These are phyloP conservation scores for Cladorhizidae sp. DNA, from an alignment of 37 sponge, comb jelly and placozoan species.

Conservation along the genomic window DNA sequence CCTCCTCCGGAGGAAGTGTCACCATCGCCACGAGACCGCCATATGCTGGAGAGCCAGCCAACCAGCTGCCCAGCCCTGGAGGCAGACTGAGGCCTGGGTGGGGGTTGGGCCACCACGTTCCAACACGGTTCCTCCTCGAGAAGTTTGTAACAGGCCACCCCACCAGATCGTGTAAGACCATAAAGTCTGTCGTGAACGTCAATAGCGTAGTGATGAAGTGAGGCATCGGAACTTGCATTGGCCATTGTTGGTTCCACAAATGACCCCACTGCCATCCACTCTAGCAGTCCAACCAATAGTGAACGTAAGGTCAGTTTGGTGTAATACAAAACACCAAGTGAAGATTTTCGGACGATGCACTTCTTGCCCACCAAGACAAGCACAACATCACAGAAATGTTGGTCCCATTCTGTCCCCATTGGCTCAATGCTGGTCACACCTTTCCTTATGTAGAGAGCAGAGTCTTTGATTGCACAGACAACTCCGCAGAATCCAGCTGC, in stretches of 20 bases:
- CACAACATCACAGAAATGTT: conserved; percentile 8
- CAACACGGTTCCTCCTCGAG: neutral
- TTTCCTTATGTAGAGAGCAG: conserved; percentile 16
- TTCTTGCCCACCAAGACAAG: conserved; percentile 26
- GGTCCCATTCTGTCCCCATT: conserved; percentile 27
- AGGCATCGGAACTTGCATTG: too few species aligned
- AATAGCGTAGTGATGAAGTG: neutral
- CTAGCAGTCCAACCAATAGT: neutral
- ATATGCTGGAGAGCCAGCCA: neutral
- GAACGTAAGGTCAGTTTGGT: neutral
- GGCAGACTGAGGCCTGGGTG: neutral
- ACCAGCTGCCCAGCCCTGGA: neutral
- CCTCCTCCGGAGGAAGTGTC: neutral
- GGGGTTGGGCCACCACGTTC: conserved; percentile 2
- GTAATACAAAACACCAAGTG: neutral
- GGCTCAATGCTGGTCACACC: conserved; percentile 39
- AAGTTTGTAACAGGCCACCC: conserved; percentile 5
- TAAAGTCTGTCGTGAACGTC: conserved; percentile 19
- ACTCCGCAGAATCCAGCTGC: conserved; percentile 23
- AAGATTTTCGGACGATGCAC: conserved; percentile 24
- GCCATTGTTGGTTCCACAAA: too few species aligned
- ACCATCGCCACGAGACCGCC: neutral
- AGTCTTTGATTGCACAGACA: conserved; percentile 28
- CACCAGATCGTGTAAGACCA: conserved; percentile 5
- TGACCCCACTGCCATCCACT: neutral